These are phyloP conservation scores for Scaptomyza parva DNA, from an alignment of 2,888 invertebrate genomes.

Conservation along the genomic window DNA sequence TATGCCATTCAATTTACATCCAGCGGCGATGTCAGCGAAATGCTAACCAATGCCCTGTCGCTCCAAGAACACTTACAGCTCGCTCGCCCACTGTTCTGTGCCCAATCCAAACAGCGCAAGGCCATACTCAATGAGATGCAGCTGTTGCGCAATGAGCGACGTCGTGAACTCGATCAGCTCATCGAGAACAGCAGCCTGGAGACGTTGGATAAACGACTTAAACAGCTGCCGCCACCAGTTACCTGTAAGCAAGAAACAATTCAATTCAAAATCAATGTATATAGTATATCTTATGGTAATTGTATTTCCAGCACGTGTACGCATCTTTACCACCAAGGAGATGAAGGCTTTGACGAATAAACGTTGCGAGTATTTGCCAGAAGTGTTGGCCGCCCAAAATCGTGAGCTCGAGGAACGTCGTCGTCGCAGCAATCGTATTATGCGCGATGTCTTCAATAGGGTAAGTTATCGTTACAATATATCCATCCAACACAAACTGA, in stretches of 20 bases:
- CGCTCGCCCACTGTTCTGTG: conserved; percentile 90
- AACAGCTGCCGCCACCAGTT: conserved; percentile 83
- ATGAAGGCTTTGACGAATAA: conserved; percentile 87
- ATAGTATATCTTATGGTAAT: conserved; percentile 10
- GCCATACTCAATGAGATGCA: conserved; percentile 82
- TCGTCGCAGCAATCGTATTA: conserved; percentile 89
- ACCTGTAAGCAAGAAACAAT: conserved; percentile 74
- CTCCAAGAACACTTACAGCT: conserved; percentile 89
- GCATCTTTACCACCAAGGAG: conserved; percentile 86
- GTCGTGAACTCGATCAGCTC: conserved; percentile 78
- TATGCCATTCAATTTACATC: conserved; percentile 80
- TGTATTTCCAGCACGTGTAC: conserved; percentile 83
- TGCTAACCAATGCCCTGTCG: conserved; percentile 73
- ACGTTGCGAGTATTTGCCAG: conserved; percentile 89
- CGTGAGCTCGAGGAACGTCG: conserved; percentile 87
- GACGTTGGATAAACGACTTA: conserved; percentile 77
- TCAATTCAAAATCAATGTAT: not conserved
- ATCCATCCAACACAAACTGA: not conserved
- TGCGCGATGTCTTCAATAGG: conserved; percentile 91
- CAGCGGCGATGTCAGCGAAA: conserved; percentile 15
- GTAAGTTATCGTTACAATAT: conserved; percentile 83
- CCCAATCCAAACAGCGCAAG: conserved; percentile 85
- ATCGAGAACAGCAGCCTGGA: conserved; percentile 74
- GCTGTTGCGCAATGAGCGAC: conserved; percentile 76
- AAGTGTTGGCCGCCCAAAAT: conserved; percentile 89